Base-by-base conservation (phyloP, 2,888 invertebrate genomes). In the Lutraria lutraria region DNA sequence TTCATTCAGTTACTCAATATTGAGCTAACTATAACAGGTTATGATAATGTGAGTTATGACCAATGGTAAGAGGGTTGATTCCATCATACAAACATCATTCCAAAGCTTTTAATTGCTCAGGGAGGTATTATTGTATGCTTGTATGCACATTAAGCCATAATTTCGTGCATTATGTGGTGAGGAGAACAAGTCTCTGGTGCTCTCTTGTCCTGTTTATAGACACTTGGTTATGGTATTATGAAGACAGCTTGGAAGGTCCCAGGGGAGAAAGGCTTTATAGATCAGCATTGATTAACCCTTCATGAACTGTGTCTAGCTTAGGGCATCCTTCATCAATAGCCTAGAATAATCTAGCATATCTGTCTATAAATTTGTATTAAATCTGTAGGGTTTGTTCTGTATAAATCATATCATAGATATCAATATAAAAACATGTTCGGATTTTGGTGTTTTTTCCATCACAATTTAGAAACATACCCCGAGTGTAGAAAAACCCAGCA, bases 281-380 rank as follows among this genome's bases (percentile, higher is more conserved):
- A 91, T 89, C 91, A 91, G 76, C 89, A 91, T 91, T 91, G 91
- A 91, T 91, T 91, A 91, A 91, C 91, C 91, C 89, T 82, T 85
- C 81, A 86, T 91, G 87, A 87, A 91, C 89, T 85, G 85, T 91
- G 87, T 89, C 86, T 81, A 81, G 81, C 86, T 80, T 34, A 82
- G 72, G 68, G 81, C 87, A 89, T 80, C 83, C 87, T 81, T 87
- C 84, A 88, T 90, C 90, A 90, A 88, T 86, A 90, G 80, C 76
- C 54, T 25, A 56, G 80, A 54, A 90, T 88, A 86, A 88, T 88
- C 86, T 80, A 63, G 79, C 88, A 88, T 83, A 84, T 83, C 85
- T 31, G 85, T 81, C 90, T 86, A 90, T 90, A 88, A 88, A 88
- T 89, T 89, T 84, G 76, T 63, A 87, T 76, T 85, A 88, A 89